These are phyloP conservation scores for Limnephilus lunatus DNA, from an alignment of 2,888 invertebrate species.

Conservation along the genomic window DNA sequence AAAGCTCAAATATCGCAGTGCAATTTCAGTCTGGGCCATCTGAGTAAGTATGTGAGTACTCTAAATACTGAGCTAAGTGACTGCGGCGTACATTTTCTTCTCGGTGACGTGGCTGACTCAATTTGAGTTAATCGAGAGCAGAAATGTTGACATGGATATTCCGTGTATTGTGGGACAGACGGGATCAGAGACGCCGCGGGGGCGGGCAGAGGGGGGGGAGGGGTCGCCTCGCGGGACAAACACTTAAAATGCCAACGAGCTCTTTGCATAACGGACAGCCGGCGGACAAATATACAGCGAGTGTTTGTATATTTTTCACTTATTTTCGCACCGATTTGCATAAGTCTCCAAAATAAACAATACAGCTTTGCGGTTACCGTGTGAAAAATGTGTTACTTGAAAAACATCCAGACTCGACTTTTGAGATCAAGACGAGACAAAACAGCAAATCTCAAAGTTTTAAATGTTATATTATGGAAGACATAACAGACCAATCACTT, in stretches of 20 bases:
- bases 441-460: neutral
- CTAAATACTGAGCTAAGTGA: neutral
- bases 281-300: slow-evolving; percentile 50
- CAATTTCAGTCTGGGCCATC: neutral
- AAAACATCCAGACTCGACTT: neutral
- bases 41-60: neutral
- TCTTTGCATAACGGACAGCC: slow-evolving; percentile 55
- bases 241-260: slow-evolving; percentile 59
- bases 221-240: slow-evolving; percentile 40
- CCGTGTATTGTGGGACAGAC: slow-evolving; percentile 26
- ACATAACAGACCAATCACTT: neutral
- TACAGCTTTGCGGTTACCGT: slow-evolving; percentile 13
- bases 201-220: neutral
- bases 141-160: slow-evolving; percentile 42
- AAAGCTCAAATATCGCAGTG: neutral
- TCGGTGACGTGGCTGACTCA: slow-evolving; percentile 29
- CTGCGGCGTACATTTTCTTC: neutral
- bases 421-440: neutral
- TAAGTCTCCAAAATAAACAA: slow-evolving; percentile 29
- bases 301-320: slow-evolving; percentile 41
- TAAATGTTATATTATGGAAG: neutral
- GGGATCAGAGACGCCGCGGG: slow-evolving; percentile 42
- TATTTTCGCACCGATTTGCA: slow-evolving; percentile 50
- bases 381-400: slow-evolving; percentile 15
- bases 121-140: slow-evolving; percentile 50